Evolutionary conservation across 2,888 invertebrate genomes (phyloP), one percentile per base, ranked within the genome.

Genomic region (Acanthopleura granulata): DNA sequence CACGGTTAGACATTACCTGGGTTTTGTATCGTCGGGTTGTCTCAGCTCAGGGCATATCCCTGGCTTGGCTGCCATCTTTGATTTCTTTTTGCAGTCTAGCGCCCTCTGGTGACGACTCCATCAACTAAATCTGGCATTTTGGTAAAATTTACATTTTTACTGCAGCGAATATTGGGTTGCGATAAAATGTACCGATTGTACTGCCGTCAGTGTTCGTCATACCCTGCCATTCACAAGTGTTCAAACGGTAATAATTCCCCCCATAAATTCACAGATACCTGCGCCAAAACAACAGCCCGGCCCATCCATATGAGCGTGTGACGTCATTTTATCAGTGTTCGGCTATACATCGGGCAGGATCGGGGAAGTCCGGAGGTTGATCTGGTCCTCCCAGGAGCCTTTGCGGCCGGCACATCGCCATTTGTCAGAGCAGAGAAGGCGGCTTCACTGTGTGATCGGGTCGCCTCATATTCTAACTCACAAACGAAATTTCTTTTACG

Each of bases 1-100:
- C 40, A 40, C 40, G 40, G 40, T 40, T 40, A 40, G 40, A 40
- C 15, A 16, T 66, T 66, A 66, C 66, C 66, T 66, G 66, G 29
- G 66, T 16, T 66, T 66, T 27, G 18, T 27, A 22, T 66, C 29
- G 66, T 62, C 30, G 72, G 78, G 78, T 78, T 85, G 77, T 84
- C 83, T 83, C 82, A 81, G 82, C 80, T 82, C 85, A 82, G 85
- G 84, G 84, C 83, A 82, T 83, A 84, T 79, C 84, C 86, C 85
- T 81, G 82, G 79, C 78, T 83, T 79, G 83, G 84, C 85, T 83
- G 85, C 86, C 86, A 87, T 87, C 83, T 87, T 87, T 84, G 84
- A 86, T 85, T 82, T 80, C 77, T 81, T 79, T 81, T 81, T 83
- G 81, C 83, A 80, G 81, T 80, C 81, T 79, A 84, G 85, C 84